Conservation (phyloP, 2,888 invertebrate species). For the Tetragnatha montana region DNA sequence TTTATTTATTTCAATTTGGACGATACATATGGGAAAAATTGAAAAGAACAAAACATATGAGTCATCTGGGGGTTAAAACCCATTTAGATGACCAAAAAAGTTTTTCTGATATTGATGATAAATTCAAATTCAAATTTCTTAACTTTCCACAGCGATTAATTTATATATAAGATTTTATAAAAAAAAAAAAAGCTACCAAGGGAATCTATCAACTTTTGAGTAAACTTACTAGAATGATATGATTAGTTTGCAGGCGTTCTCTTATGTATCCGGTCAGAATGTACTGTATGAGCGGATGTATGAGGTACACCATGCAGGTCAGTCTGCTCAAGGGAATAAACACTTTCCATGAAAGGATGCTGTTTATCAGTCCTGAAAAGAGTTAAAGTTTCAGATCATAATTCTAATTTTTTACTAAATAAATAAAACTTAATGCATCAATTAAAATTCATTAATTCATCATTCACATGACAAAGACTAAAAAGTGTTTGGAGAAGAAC, state of each 20-base stretch:
- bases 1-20: no score
- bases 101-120: no score
- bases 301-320: conserved; percentile 93
- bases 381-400: no score
- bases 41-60: no score
- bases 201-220: no score
- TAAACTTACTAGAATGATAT: conserved; percentile 59
- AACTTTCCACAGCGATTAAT: background rate
- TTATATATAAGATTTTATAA: background rate
- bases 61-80: no score
- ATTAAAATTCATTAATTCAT: background rate
- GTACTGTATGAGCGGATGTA: conserved; percentile 69
- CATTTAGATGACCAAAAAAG: no score
- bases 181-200: background rate
- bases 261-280: conserved; percentile 63
- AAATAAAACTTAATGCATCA: no score
- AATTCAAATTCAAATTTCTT: no score
- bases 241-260: conserved; percentile 66
- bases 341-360: conserved; percentile 87
- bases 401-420: no score
- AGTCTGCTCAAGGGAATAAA: conserved; percentile 91
- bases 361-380: conserved; percentile 83
- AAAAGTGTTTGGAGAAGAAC: background rate
- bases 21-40: no score
- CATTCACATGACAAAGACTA: background rate